Conservation (phyloP, 2,888 invertebrate species). For the Sesamia inferens region DNA sequence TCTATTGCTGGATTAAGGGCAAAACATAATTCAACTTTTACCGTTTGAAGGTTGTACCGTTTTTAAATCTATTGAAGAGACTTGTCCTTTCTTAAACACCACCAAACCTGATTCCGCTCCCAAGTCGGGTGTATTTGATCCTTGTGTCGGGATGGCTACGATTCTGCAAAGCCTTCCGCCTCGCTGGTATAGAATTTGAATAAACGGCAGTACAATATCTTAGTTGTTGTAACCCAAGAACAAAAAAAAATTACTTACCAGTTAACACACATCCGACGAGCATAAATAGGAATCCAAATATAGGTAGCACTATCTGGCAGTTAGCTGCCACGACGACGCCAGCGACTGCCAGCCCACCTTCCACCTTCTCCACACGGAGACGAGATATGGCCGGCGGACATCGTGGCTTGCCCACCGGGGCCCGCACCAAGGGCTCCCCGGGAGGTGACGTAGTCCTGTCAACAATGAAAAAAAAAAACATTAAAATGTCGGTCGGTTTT, state of each 20-base stretch:
- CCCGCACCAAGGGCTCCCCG: conserved; percentile 91
- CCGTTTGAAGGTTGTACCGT: neutral
- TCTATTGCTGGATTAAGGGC: neutral
- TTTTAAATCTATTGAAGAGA: neutral
- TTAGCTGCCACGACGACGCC: conserved; percentile 94
- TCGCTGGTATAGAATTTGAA: neutral
- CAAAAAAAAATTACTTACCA: conserved; percentile 83
- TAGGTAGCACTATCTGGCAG: conserved; percentile 94
- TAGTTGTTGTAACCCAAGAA: neutral
- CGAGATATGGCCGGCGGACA: conserved; percentile 93
- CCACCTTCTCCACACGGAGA: conserved; percentile 93
- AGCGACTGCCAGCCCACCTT: conserved; percentile 93
- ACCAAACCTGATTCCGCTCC: neutral
- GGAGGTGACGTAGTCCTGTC: conserved; percentile 87
- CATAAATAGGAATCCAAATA: conserved; percentile 94
- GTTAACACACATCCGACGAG: conserved; percentile 94
- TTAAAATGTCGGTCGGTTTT: conserved; percentile 24
- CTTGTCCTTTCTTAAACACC: neutral
- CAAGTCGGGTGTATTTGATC: neutral
- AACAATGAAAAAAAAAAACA: conserved; percentile 54
- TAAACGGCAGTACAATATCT: neutral
- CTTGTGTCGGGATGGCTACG: neutral
- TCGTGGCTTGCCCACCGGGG: conserved; percentile 87
- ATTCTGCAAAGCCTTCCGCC: neutral
- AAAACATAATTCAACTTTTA: neutral